Base-by-base conservation (phyloP, 1,140 invertebrate genomes). In the Melipona quadrifasciata region DNA sequence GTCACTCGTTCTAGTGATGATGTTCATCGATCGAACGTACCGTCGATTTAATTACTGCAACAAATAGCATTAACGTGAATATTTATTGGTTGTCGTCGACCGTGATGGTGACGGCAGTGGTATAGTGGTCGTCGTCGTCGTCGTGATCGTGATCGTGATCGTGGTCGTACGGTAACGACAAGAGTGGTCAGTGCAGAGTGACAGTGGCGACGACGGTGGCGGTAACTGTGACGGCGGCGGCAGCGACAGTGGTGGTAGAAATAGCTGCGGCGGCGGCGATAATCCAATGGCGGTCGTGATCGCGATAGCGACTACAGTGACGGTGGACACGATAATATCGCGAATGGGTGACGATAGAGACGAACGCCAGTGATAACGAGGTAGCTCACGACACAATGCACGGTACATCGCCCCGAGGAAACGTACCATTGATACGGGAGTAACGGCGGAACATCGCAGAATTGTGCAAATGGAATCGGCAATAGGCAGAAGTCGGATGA, bases 1-100 rank as follows among this genome's bases (percentile, higher is more conserved):
- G 83, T 65, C 70, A 71, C 67, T 64, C 58, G 39, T 75, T 27
- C 39, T 73, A 65, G 27, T 78, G 86, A 84, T 88, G 79, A 86
- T 84, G 57, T 79, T 67, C 80, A 75, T 81, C 79, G 67, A 71
- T 80, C 87, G 87, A 78, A 88, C 82, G 77, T 85, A 85, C 82
- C 79, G 71, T 88, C 87, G 65, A 31, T 73, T 64, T 86, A 24
- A 75, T 76, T 80, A 72, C 61, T 74, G 51, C 71, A 64, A 65
- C 75, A 79, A 76, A 79, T 76, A 80, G 61, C 57, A 77, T 77
- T 53, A 57, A 57, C 27, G 31, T 8, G 14, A 17, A 31, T 83
- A 84, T 55, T 80, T 79, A 55, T 65, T 51, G 61, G 17, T 2
- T 53, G 39, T 47, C 0, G 39, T 47, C 10, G 39, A 47, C 39